A percentile compares a stretch with the other conserved stretches of the same genome.
Conservation (phyloP, 2,113 vertebrate species). For the Bombycilla garrulus region DNA sequence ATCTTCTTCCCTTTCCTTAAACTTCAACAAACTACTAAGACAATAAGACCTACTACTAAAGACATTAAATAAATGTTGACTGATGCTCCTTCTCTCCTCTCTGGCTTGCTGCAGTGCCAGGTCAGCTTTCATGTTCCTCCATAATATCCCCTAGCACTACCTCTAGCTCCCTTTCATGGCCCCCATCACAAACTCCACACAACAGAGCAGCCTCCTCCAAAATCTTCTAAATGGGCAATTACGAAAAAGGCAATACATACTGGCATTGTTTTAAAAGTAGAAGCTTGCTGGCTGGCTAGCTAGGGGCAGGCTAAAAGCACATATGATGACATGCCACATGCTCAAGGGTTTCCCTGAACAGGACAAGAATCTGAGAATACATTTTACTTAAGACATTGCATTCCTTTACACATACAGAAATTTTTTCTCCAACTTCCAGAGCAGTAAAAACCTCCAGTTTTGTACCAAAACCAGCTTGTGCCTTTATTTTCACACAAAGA, state of each 20-base stretch:
- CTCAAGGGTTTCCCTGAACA: neutral
- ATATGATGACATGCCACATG: fast-evolving
- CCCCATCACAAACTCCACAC: neutral
- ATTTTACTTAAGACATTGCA: neutral
- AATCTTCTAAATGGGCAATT: neutral
- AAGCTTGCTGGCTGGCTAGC: neutral
- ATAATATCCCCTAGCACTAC: neutral
- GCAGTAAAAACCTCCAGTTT: fast-evolving
- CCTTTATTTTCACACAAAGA: neutral
- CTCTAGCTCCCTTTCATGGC: neutral
- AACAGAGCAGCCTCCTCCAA: neutral
- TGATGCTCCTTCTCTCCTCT: neutral
- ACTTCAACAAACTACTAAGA: neutral
- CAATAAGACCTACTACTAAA: neutral
- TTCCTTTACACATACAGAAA: neutral
- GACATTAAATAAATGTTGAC: neutral
- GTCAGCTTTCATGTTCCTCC: neutral
- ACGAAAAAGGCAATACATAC: neutral
- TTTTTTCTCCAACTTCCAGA: neutral
- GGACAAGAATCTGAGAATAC: neutral
- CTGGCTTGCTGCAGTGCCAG: neutral
- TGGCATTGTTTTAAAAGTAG: neutral
- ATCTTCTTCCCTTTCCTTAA: neutral
- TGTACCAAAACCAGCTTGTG: neutral
- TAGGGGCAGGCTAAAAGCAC: neutral